Conservation (phyloP, 2,888 invertebrate species). For the Zonitis immaculata region DNA sequence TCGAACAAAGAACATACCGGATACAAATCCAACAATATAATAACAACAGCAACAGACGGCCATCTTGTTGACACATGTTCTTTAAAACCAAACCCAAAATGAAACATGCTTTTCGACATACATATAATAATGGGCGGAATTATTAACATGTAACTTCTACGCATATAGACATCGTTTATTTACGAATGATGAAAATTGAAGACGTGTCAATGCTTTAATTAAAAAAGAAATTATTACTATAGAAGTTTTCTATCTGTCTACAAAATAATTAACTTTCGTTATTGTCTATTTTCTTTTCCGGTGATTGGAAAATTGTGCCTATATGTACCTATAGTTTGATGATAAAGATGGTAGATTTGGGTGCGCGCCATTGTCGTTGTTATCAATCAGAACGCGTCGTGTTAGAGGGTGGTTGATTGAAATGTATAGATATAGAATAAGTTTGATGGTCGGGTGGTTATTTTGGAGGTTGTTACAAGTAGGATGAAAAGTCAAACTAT, state of each 20-base stretch:
- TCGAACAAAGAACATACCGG: slow-evolving; percentile 27
- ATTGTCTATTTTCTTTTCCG: neutral
- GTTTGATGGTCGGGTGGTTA: slow-evolving; percentile 9
- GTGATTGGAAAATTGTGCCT: neutral
- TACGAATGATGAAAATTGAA: neutral
- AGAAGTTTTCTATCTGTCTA: neutral
- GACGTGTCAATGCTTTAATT: slow-evolving; percentile 1
- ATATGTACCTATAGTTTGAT: too few relatives aligned
- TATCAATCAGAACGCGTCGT: neutral
- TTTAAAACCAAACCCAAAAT: slow-evolving; percentile 19
- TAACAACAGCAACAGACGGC: slow-evolving; percentile 19
- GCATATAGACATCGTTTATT: slow-evolving; percentile 1
- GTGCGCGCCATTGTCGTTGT: neutral
- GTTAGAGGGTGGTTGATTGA: neutral
- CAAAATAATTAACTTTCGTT: slow-evolving; percentile 2
- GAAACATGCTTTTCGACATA: slow-evolving; percentile 19
- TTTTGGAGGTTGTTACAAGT: slow-evolving; percentile 21
- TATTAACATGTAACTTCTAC: slow-evolving; percentile 14
- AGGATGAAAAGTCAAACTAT: slow-evolving; percentile 34
- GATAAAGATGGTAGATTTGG: too few relatives aligned
- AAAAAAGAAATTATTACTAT: neutral
- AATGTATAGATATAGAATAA: slow-evolving; percentile 4
- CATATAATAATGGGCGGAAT: slow-evolving; percentile 18
- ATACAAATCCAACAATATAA: slow-evolving; percentile 8
- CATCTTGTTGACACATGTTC: slow-evolving; percentile 31